Evolutionary conservation across 2,888 invertebrate genomes (phyloP), one percentile per base, ranked within the genome.

Genomic region (Isoperla grammatica): DNA sequence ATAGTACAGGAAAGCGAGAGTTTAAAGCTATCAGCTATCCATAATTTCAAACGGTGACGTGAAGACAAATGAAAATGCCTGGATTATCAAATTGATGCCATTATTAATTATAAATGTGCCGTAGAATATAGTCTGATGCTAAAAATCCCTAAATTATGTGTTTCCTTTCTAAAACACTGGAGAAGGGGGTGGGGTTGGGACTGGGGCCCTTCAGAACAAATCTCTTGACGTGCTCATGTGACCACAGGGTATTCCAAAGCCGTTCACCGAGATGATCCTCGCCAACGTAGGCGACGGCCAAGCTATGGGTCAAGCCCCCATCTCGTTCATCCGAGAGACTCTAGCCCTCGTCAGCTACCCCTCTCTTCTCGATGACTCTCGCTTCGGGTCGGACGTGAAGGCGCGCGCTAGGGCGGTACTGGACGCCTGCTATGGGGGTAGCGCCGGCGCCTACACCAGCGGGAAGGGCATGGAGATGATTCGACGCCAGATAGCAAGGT

Each of bases 241-340:
- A 6, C 8, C 29, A n/a, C 29, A 53, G 53, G 53, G 53, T 12
- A 37, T 39, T 12, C 19, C 4, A 17, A 39, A 39, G 37, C 78
- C 81, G 3, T 82, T 82, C 68, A 71, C 71, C 5, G 76, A 77
- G 66, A 81, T 83, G 8, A 79, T 82, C 62, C 74, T 78, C 64
- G 81, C 81, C 12, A 84, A 84, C 68, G 83, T 83, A 66, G 83
- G 83, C 42, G 83, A 83, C 70, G 81, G 81, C 61, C 83, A 83
- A 70, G 83, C 83, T 1, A 80, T 76, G 71, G 80, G 80, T 19
- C 80, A 84, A 69, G 71, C 72, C 54, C 82, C 82, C n/a, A 74
- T 84, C 50, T 82, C 82, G 2, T 83, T 80, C 69, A 73, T 83
- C 56, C 72, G 82, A 66, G 81, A 81, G 77, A 78, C 81, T n/a